phyloP scores from a whole-genome alignment of 2,113 vertebrate genomes.

The Ploceus nigricollis region DNA sequence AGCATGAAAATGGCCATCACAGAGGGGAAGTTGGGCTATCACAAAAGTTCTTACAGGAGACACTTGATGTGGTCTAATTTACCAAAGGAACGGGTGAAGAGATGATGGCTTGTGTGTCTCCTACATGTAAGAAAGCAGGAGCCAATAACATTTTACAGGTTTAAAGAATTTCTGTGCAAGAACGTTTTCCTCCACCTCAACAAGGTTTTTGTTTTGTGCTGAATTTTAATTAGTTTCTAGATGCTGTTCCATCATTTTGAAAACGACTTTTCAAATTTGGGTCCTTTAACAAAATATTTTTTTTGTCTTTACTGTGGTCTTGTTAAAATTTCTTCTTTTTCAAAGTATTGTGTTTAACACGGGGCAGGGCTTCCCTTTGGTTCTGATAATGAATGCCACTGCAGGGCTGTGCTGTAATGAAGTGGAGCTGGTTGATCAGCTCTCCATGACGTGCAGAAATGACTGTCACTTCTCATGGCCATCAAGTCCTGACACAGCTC shows the following conservation, averaged over 20 bases:
- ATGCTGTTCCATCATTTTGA: neutral
- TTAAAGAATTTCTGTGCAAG: constrained; percentile 12
- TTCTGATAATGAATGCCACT: neutral
- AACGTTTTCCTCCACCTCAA: neutral
- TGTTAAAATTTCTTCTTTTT: neutral
- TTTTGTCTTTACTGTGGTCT: neutral
- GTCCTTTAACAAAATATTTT: neutral
- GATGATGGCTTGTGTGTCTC: constrained; percentile 27
- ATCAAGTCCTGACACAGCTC: neutral
- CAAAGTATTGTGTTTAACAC: neutral
- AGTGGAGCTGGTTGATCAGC: constrained; percentile 56
- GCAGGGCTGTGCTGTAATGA: neutral
- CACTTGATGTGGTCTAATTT: constrained; percentile 49
- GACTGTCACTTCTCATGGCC: constrained; percentile 25
- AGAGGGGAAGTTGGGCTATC: constrained; percentile 22
- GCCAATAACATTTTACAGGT: constrained; percentile 27
- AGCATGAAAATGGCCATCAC: neutral
- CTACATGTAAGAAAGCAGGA: constrained; percentile 21
- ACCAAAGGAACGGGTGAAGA: neutral
- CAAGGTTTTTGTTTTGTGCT: neutral
- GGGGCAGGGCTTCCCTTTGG: neutral
- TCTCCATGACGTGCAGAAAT: constrained; percentile 23
- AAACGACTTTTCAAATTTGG: neutral
- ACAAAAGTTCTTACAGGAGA: constrained; percentile 33
- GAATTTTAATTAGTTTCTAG: neutral